Conservation (phyloP, 2,888 invertebrate genomes). For the Liopterus haemorrhoidalis region DNA sequence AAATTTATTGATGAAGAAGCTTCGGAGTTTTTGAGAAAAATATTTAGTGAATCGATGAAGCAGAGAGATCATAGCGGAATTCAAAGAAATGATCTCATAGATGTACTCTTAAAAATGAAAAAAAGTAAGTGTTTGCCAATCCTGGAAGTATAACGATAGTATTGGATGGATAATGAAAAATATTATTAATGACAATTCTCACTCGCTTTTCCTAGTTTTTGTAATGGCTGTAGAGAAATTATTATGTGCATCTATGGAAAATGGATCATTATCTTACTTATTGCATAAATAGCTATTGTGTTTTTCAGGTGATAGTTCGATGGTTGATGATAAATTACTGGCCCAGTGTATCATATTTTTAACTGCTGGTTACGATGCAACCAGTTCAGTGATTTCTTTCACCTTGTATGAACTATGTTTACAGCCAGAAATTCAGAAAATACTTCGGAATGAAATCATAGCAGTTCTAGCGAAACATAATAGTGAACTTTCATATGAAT, state of each 20-base stretch:
- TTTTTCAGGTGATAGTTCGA: conserved; percentile 20
- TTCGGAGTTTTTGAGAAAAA: conserved; percentile 37
- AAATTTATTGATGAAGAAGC: conserved; percentile 37
- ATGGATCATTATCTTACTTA: conserved; percentile 32
- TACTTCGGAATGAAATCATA: conserved; percentile 45
- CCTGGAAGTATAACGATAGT: no score
- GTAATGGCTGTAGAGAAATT: no score
- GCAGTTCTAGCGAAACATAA: conserved; percentile 37
- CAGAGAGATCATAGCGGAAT: conserved; percentile 35
- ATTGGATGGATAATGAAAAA: no score
- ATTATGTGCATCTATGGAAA: no score
- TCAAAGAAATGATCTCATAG: conserved; percentile 46
- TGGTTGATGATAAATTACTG: conserved; percentile 39
- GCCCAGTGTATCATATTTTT: conserved; percentile 49
- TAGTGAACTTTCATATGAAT: conserved; percentile 46
- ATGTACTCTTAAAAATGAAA: conserved; percentile 42
- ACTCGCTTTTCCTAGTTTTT: no score
- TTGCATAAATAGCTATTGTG: conserved; percentile 16
- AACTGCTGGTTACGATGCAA: conserved; percentile 51
- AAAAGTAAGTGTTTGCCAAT: conserved; percentile 29
- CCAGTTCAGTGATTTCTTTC: conserved; percentile 46
- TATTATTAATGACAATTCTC: no score
- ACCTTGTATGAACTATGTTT: conserved; percentile 46
- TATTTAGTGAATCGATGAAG: conserved; percentile 39
- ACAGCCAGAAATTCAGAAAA: conserved; percentile 46